These are phyloP conservation scores for Marisa cornuarietis DNA, from an alignment of 1,140 invertebrate genomes.

Conservation along the genomic window DNA sequence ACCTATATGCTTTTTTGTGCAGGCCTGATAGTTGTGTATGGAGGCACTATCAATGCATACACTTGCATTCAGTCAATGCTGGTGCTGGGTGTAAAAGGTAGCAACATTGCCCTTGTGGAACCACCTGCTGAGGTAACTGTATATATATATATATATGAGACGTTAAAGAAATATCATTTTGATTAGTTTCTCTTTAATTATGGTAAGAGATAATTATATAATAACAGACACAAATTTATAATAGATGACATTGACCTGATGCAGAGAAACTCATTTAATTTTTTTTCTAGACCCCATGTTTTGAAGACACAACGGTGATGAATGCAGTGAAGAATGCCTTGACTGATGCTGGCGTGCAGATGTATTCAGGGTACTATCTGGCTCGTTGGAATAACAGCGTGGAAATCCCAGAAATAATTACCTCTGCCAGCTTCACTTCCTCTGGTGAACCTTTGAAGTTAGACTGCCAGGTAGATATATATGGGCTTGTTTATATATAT, in stretches of 20 bases:
- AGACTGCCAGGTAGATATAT: constrained; percentile 55
- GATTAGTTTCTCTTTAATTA: not conserved
- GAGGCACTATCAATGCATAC: constrained; percentile 54
- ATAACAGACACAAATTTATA: not conserved
- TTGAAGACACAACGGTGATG: constrained; percentile 61
- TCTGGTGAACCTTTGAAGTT: constrained; percentile 41
- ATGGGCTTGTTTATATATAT: not conserved
- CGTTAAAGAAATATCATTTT: not conserved
- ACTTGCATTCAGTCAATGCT: constrained; percentile 57
- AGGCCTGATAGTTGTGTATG: constrained; percentile 60
- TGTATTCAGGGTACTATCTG: constrained; percentile 53
- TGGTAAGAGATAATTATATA: not conserved
- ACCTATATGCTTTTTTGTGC: constrained; percentile 24
- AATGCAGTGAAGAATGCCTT: constrained; percentile 84
- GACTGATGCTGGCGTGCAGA: constrained; percentile 73
- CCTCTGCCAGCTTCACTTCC: constrained; percentile 49
- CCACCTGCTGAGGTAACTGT: constrained; percentile 39
- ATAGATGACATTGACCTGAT: not conserved
- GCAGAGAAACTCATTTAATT: no score
- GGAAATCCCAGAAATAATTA: constrained; percentile 38
- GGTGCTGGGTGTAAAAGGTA: constrained; percentile 47
- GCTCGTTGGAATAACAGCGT: constrained; percentile 61
- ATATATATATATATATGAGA: not conserved
- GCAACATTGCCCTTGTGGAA: constrained; percentile 51
- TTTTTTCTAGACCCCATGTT: constrained; percentile 33